These are phyloP conservation scores for Adela reaumurella DNA, from an alignment of 2,888 invertebrate genomes.

Conservation along the genomic window DNA sequence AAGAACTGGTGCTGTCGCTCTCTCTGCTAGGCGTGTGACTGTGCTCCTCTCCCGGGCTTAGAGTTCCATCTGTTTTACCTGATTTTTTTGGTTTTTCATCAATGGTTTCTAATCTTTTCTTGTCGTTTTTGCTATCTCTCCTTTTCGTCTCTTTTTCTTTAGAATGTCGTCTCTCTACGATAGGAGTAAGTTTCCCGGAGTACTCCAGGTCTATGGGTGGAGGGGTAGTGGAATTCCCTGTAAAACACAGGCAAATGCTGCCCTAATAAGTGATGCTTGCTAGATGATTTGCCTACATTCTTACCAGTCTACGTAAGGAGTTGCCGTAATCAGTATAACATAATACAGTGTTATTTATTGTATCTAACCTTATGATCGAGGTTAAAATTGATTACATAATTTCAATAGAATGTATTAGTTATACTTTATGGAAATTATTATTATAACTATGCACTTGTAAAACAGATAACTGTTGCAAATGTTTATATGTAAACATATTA, in stretches of 20 bases:
- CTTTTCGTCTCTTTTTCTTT: constrained; percentile 19
- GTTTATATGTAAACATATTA: too few species aligned
- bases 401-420: too few species aligned
- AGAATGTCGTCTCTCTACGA: constrained; percentile 24
- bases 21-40: constrained; percentile 29
- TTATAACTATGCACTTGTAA: too few species aligned
- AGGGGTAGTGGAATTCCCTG: constrained; percentile 39
- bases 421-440: too few species aligned
- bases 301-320: too few species aligned
- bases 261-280: neutral
- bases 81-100: constrained; percentile 29
- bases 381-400: too few species aligned
- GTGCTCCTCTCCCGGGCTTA: constrained; percentile 26
- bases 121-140: constrained; percentile 27
- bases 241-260: constrained; percentile 1
- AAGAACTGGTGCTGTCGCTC: constrained; percentile 29
- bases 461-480: too few species aligned
- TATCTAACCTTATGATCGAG: too few species aligned
- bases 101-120: constrained; percentile 30
- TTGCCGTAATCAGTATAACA: too few species aligned
- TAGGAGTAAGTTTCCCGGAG: constrained; percentile 25
- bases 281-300: too few species aligned
- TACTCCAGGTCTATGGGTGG: constrained; percentile 34
- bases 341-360: too few species aligned
- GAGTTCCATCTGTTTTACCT: constrained; percentile 27